Conservation (phyloP, 2,888 invertebrate genomes). For the Ditula angustiorana region DNA sequence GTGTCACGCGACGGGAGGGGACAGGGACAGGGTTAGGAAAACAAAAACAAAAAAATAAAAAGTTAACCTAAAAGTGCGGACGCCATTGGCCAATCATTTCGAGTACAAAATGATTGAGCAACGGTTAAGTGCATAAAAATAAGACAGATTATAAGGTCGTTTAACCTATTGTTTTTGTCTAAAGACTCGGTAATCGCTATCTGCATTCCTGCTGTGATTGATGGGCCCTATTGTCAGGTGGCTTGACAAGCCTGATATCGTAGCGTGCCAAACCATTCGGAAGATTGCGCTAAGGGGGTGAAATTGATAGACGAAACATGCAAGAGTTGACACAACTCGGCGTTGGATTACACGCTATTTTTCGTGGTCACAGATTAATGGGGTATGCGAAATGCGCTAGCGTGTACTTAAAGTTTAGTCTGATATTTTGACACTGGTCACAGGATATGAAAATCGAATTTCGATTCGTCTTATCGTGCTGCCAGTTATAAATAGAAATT, state of each 20-base stretch:
- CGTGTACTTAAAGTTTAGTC: constrained; percentile 14
- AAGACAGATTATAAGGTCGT: constrained; percentile 37
- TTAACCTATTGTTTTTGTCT: constrained; percentile 69
- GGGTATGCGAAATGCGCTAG: constrained; percentile 7
- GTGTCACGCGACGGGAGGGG: constrained; percentile 54
- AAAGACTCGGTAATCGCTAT: constrained; percentile 66
- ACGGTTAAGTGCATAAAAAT: constrained; percentile 38
- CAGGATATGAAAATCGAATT: constrained; percentile 2
- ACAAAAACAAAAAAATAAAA: constrained; percentile 50
- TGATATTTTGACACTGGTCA: constrained; percentile 23
- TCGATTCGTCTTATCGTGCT: background rate
- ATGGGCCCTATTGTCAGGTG: constrained; percentile 79
- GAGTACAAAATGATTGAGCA: constrained; percentile 36
- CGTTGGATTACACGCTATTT: constrained; percentile 32
- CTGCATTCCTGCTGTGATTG: constrained; percentile 72
- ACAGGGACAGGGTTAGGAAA: constrained; percentile 49
- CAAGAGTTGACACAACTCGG: constrained; percentile 36
- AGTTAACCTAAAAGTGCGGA: constrained; percentile 59
- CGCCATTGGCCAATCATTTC: constrained; percentile 44
- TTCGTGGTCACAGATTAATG: constrained; percentile 5
- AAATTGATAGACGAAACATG: constrained; percentile 53
- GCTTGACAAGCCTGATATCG: constrained; percentile 68
- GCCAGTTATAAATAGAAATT: constrained; percentile 1
- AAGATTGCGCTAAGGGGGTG: constrained; percentile 64
- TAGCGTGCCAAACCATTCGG: constrained; percentile 69